Percentiles rank a stretch among this genome's conserved stretches.
phyloP scores from a whole-genome alignment of 2,113 vertebrate species.

The Theristicus caerulescens region DNA sequence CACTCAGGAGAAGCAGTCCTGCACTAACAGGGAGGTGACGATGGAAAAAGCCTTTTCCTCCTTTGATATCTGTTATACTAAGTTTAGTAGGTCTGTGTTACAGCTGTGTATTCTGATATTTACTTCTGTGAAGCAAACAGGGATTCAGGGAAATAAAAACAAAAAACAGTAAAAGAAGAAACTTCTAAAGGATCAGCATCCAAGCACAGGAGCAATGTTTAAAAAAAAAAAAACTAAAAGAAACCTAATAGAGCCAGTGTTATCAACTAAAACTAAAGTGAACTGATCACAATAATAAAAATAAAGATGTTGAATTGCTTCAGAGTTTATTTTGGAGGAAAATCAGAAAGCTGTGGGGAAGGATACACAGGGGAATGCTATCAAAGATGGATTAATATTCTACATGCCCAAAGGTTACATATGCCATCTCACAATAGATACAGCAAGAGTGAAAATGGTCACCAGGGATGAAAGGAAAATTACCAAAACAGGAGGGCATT shows the following conservation, averaged over 20 bases:
- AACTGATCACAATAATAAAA: background rate
- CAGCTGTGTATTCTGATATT: background rate
- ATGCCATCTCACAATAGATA: background rate
- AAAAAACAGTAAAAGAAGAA: background rate
- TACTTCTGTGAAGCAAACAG: background rate
- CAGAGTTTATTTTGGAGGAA: background rate
- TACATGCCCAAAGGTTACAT: background rate
- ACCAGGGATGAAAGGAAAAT: slow-evolving; percentile 5
- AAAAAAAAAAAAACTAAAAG: background rate
- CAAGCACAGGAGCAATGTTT: background rate
- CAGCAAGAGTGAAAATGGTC: background rate
- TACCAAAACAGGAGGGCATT: background rate
- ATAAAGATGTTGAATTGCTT: background rate
- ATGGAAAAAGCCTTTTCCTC: background rate
- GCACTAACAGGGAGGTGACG: background rate
- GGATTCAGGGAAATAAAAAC: background rate
- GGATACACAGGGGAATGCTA: background rate
- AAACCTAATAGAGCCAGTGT: background rate
- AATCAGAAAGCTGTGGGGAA: background rate
- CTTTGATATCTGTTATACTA: background rate
- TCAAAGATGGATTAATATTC: slow-evolving; percentile 23
- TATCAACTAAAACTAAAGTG: background rate
- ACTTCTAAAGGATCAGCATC: background rate
- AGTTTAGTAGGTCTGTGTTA: background rate
- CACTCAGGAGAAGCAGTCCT: background rate